phyloP scores from a whole-genome alignment of 1,140 invertebrate genomes.

The Eupeodes corollae region DNA sequence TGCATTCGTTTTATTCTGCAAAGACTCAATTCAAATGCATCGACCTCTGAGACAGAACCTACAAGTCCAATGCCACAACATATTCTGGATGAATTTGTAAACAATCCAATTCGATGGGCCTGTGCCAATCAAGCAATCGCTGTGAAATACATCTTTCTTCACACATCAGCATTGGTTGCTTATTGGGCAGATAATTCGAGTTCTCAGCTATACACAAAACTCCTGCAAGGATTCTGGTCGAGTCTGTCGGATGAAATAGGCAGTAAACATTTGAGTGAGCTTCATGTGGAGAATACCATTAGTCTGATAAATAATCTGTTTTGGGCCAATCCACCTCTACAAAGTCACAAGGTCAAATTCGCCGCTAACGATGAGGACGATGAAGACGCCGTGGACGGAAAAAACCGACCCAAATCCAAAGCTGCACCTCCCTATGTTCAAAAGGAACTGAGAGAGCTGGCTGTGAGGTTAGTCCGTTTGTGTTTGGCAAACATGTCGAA shows the following conservation, averaged over 20 bases:
- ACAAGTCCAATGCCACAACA: constrained; percentile 7
- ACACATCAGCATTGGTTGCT: constrained; percentile 40
- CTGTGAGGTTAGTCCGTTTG: constrained; percentile 39
- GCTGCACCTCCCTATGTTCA: constrained; percentile 18
- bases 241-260: constrained; percentile 35
- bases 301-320: constrained; percentile 24
- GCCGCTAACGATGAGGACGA: background rate
- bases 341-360: constrained; percentile 26
- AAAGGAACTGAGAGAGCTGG: constrained; percentile 40
- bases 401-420: background rate
- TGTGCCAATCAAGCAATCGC: constrained; percentile 35
- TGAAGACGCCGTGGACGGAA: constrained; percentile 1
- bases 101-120: constrained; percentile 37
- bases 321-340: constrained; percentile 22
- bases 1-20: constrained; percentile 53
- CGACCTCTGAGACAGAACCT: constrained; percentile 2
- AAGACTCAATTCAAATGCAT: constrained; percentile 24
- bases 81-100: constrained; percentile 37
- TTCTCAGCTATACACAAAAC: constrained; percentile 33
- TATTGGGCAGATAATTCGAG: constrained; percentile 45
- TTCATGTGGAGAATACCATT: constrained; percentile 18
- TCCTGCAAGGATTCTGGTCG: constrained; percentile 44
- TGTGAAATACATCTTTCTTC: constrained; percentile 40
- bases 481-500: constrained; percentile 41
- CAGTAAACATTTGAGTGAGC: constrained; percentile 14